phyloP scores from a whole-genome alignment of 2,888 invertebrate species.

The Eilema caniola region DNA sequence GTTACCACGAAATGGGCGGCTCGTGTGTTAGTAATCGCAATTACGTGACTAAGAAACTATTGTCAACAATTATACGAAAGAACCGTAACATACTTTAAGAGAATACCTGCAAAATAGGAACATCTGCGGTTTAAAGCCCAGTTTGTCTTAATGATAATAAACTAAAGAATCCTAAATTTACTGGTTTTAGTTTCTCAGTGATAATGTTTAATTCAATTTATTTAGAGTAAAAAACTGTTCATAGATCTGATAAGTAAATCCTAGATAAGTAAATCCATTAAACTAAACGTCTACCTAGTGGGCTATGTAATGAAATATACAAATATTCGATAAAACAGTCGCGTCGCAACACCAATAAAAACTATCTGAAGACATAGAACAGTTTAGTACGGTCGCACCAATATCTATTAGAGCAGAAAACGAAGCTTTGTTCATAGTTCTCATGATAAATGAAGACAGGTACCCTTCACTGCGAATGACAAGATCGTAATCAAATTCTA shows the following conservation, averaged over 20 bases:
- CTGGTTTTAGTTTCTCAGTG: background rate
- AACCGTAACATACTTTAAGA: slow-evolving; percentile 33
- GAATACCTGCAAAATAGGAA: slow-evolving; percentile 22
- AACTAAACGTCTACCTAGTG: background rate
- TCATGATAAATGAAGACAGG: slow-evolving; percentile 3
- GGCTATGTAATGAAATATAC: background rate
- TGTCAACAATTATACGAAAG: slow-evolving; percentile 59
- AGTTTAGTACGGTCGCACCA: slow-evolving; percentile 1
- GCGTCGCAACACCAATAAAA: slow-evolving; percentile 4
- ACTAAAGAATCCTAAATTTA: background rate
- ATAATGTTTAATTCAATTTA: background rate
- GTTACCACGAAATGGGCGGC: slow-evolving; percentile 65
- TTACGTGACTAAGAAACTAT: slow-evolving; percentile 72
- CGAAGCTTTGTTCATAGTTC: background rate
- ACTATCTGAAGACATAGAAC: background rate
- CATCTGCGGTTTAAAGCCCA: slow-evolving; percentile 6
- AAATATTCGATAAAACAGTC: background rate
- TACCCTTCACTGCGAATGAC: slow-evolving; percentile 1
- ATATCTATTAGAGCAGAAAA: slow-evolving; percentile 7
- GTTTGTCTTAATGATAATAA: background rate
- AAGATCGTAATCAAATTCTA: background rate
- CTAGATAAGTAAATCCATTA: background rate
- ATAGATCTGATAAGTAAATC: too few relatives aligned
- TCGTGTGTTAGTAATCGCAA: slow-evolving; percentile 74
- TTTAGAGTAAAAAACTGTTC: background rate